Conservation (phyloP, 2,888 invertebrate genomes). For the Pseudococcus jackbeardsleyi region DNA sequence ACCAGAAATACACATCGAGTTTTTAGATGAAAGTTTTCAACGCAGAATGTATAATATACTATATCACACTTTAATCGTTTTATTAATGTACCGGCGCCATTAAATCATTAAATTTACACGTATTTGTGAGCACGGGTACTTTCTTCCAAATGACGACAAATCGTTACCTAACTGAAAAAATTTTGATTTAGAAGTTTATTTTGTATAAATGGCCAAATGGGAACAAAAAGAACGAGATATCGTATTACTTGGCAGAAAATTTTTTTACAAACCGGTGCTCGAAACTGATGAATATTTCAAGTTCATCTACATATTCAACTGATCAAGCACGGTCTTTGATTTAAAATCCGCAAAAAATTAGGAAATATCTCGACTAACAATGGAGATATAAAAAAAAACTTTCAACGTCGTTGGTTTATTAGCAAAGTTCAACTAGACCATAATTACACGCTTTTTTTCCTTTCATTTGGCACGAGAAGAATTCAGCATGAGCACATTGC, state of each 20-base stretch:
- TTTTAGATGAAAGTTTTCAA: conserved; percentile 48
- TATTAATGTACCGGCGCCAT: conserved; percentile 38
- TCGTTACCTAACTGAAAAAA: neutral
- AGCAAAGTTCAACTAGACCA: neutral
- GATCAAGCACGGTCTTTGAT: neutral
- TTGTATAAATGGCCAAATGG: neutral
- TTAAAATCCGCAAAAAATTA: neutral
- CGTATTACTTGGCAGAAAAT: neutral
- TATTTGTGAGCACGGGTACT: neutral
- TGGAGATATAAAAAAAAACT: neutral
- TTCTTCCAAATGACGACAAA: conserved; percentile 31
- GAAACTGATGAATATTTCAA: neutral
- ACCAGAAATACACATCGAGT: conserved; percentile 6
- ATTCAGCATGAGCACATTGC: neutral
- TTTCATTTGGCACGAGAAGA: neutral
- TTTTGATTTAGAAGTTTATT: conserved; percentile 31
- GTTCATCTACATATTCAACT: too few relatives aligned
- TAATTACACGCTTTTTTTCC: conserved; percentile 1
- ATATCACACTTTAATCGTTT: conserved; percentile 10
- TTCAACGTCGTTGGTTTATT: neutral
- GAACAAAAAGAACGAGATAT: neutral
- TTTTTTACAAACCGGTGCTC: neutral
- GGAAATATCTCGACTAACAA: neutral
- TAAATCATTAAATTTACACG: conserved; percentile 38
- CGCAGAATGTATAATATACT: conserved; percentile 14